phyloP scores from a whole-genome alignment of 2,888 invertebrate genomes.

The Tenthredo scrophulariae region DNA sequence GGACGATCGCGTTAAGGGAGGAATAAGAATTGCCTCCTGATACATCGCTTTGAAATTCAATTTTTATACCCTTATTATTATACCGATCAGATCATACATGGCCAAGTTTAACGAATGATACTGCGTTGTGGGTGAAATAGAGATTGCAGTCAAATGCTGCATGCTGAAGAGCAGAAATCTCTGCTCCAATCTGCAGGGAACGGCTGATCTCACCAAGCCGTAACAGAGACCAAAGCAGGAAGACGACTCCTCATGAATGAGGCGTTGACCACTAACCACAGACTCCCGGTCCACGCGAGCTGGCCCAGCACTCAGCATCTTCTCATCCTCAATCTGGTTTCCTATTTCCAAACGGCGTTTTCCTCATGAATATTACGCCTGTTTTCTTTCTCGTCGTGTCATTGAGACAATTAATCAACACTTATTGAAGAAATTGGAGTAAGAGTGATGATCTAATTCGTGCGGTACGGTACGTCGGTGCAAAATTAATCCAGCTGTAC shows the following conservation, averaged over 20 bases:
- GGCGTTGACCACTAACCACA: conserved; percentile 56
- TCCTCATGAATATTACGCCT: not conserved
- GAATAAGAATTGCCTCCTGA: not conserved
- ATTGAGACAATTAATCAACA: no score
- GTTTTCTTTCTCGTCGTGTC: not conserved
- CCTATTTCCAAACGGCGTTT: conserved; percentile 45
- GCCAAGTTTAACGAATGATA: not conserved
- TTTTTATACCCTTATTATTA: not conserved
- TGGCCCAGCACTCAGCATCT: not conserved
- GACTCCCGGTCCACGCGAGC: conserved; percentile 13
- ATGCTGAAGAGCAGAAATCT: conserved; percentile 20
- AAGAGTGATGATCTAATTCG: no score
- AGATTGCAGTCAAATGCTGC: conserved; percentile 31
- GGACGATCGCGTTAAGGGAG: not conserved
- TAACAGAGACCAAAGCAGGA: conserved; percentile 26
- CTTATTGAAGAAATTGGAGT: not conserved
- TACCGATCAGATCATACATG: not conserved
- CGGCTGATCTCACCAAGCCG: not conserved
- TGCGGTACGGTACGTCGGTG: no score
- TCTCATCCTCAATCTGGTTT: conserved; percentile 26
- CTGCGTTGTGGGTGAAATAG: not conserved
- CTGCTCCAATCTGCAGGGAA: conserved; percentile 30
- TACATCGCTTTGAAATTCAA: not conserved
- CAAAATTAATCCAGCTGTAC: no score
- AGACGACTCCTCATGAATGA: conserved; percentile 65